Conservation (phyloP, 2,888 invertebrate species). For the Epinotia brunnichana region DNA sequence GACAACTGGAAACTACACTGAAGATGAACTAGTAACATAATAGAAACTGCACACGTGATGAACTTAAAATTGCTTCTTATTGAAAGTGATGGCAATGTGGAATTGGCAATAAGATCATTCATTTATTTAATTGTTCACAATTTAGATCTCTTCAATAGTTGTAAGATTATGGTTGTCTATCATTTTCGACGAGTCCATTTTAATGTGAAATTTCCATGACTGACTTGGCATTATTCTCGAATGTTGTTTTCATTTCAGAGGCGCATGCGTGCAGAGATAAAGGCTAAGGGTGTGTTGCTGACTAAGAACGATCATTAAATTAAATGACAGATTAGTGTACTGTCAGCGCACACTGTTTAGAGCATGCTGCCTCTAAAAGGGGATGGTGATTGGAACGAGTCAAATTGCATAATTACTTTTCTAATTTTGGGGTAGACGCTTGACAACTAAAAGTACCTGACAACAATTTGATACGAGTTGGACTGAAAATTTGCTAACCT, state of each 20-base stretch:
- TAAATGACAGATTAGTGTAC: constrained; percentile 61
- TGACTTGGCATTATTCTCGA: constrained; percentile 82
- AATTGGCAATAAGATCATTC: neutral
- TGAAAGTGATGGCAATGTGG: neutral
- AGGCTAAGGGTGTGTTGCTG: constrained; percentile 83
- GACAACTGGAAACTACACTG: constrained; percentile 21
- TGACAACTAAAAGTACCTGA: neutral
- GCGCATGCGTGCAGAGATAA: constrained; percentile 83
- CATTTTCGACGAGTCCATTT: constrained; percentile 47
- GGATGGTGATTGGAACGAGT: constrained; percentile 42
- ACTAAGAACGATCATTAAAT: constrained; percentile 61
- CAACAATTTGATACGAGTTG: neutral
- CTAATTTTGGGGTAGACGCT: neutral
- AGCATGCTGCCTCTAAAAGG: constrained; percentile 80
- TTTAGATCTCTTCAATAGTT: neutral
- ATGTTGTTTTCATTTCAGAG: constrained; percentile 83
- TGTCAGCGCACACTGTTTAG: constrained; percentile 82
- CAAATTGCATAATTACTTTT: constrained; percentile 14
- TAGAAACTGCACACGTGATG: neutral
- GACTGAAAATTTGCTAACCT: neutral
- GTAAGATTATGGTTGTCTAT: constrained; percentile 42
- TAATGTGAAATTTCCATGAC: constrained; percentile 80
- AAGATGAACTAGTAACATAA: neutral
- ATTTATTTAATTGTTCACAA: too few relatives aligned
- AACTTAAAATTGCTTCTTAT: neutral